phyloP scores from a whole-genome alignment of 2,113 vertebrate genomes.

The Rhodinocichla rosea region DNA sequence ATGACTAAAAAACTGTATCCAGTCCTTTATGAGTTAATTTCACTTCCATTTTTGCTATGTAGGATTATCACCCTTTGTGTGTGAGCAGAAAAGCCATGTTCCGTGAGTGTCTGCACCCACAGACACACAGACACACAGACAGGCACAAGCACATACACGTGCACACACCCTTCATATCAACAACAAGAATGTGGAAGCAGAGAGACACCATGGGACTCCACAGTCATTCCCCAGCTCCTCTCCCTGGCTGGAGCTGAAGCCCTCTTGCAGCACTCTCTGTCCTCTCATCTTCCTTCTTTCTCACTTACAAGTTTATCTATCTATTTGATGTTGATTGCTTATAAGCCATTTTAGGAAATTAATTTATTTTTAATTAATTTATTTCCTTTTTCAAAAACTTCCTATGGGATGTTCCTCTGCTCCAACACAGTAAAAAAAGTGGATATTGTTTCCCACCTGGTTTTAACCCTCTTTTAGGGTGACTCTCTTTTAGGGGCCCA shows the following conservation, averaged over 20 bases:
- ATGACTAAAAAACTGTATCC: not conserved
- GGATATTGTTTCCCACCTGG: not conserved
- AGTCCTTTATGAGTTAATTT: not conserved
- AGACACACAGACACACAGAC: not conserved
- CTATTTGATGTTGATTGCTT: not conserved
- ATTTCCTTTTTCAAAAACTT: not conserved
- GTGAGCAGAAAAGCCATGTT: not conserved
- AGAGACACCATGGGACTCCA: not conserved
- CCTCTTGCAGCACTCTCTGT: not conserved
- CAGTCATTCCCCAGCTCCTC: not conserved
- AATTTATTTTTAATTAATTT: no score
- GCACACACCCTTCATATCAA: fast-evolving
- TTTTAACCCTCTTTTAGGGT: not conserved
- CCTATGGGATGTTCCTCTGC: not conserved
- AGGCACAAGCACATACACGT: no score
- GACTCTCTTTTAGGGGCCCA: not conserved
- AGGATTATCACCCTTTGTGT: not conserved
- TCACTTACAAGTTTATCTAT: not conserved
- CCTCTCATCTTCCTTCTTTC: not conserved
- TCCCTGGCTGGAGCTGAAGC: not conserved
- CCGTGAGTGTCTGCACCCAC: no score
- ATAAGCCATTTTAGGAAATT: not conserved
- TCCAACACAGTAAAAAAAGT: not conserved
- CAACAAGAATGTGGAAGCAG: not conserved
- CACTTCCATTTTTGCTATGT: not conserved